Conservation (phyloP, 2,113 vertebrate species). For the Chaetodon trifascialis region DNA sequence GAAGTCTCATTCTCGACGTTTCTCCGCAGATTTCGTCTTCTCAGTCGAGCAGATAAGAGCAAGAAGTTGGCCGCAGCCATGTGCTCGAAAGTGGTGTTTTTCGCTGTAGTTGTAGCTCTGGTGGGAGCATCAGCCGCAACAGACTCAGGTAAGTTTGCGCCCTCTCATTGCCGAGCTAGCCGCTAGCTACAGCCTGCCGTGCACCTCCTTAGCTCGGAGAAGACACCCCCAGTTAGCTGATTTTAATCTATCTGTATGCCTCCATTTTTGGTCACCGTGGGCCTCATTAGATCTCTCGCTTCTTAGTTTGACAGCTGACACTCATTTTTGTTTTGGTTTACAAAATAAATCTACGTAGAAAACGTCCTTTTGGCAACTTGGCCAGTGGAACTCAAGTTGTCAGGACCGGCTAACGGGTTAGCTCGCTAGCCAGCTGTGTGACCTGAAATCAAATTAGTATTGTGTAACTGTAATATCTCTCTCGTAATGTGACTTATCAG, state of each 20-base stretch:
- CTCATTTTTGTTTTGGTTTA: neutral
- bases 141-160: slow-evolving; percentile 77
- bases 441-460: neutral
- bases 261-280: neutral
- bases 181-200: slow-evolving; percentile 37
- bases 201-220: neutral
- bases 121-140: slow-evolving; percentile 51
- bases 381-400: slow-evolving; percentile 23
- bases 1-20: slow-evolving; percentile 35
- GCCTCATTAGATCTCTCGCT: accelerated
- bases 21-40: neutral
- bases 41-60: neutral
- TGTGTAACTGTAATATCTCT: neutral
- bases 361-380: neutral
- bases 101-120: slow-evolving; percentile 61
- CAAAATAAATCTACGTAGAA: neutral
- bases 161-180: slow-evolving; percentile 57
- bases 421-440: slow-evolving; percentile 16
- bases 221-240: neutral
- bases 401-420: slow-evolving; percentile 42
- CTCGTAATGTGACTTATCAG: neutral
- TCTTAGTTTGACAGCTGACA: neutral
- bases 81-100: slow-evolving; percentile 71
- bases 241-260: neutral
- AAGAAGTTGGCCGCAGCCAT: slow-evolving; percentile 66